phyloP scores from a whole-genome alignment of 2,888 invertebrate species.

The Pegoplata infirma region DNA sequence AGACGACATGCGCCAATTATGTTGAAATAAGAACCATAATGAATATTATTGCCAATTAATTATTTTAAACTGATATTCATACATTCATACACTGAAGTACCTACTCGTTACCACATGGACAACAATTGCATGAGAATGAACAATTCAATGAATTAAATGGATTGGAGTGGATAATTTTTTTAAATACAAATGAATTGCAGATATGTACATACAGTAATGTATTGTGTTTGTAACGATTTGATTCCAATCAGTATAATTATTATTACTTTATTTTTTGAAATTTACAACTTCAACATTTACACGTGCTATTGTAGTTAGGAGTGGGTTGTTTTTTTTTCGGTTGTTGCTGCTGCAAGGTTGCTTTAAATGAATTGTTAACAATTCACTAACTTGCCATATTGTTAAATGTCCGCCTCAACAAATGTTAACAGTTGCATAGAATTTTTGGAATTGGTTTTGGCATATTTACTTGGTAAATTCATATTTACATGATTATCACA shows the following conservation, averaged over 20 bases:
- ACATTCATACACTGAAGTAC: no score
- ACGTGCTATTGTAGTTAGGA: neutral
- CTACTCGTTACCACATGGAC: no score
- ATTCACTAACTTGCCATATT: slow-evolving; percentile 11
- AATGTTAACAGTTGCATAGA: neutral
- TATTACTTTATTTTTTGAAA: no score
- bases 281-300: neutral
- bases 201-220: no score
- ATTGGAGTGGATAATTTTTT: neutral
- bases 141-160: slow-evolving; percentile 10
- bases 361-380: neutral
- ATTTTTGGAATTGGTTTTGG: slow-evolving; percentile 19
- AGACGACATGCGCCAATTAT: slow-evolving; percentile 52
- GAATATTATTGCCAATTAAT: slow-evolving; percentile 51
- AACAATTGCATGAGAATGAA: slow-evolving; percentile 22
- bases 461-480: neutral
- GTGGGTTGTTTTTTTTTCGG: neutral
- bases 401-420: slow-evolving; percentile 35
- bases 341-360: neutral
- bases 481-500: slow-evolving; percentile 6
- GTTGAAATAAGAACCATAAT: slow-evolving; percentile 48
- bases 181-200: no score
- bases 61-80: slow-evolving; percentile 7
- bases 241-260: no score
- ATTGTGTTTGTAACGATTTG: no score